Evolutionary conservation across 2,888 invertebrate species (phyloP).

Genomic region (Ormyrus nitidulus): DNA sequence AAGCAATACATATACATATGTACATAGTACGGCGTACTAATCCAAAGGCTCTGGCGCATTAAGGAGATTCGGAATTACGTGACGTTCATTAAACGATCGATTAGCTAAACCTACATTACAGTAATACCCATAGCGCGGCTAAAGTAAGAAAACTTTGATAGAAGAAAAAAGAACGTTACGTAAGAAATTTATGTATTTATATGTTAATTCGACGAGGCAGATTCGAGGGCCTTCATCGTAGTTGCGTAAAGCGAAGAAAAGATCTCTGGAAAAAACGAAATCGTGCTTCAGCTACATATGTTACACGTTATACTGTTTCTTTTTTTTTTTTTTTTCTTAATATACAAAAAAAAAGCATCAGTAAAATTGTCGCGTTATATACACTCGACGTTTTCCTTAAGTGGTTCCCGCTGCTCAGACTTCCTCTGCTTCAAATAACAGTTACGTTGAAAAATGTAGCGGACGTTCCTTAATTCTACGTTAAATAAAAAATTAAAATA

Average conservation of each 20-base stretch:
- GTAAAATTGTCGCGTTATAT: conserved; percentile 28
- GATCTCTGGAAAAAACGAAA: conserved; percentile 53
- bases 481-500: conserved; percentile 29
- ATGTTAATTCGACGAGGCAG: conserved; percentile 29
- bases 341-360: conserved; percentile 20
- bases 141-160: conserved; percentile 17
- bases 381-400: conserved; percentile 54
- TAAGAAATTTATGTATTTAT: conserved; percentile 38
- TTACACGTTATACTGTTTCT: conserved; percentile 20
- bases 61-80: conserved; percentile 38
- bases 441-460: conserved; percentile 46
- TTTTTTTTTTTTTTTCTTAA: conserved; percentile 6
- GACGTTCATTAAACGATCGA: conserved; percentile 32
- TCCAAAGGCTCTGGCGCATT: conserved; percentile 44
- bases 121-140: conserved; percentile 27
- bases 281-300: conserved; percentile 44
- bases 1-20: conserved; percentile 30
- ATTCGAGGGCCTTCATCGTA: conserved; percentile 49
- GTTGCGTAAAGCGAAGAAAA: conserved; percentile 54
- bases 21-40: conserved; percentile 31
- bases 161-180: conserved; percentile 40
- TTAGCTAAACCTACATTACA: conserved; percentile 36
- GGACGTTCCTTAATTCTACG: conserved; percentile 39
- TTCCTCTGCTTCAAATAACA: conserved; percentile 60
- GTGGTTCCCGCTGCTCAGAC: conserved; percentile 64